Conservation (phyloP, 1,140 invertebrate species). For the Eurosta solidaginis region DNA sequence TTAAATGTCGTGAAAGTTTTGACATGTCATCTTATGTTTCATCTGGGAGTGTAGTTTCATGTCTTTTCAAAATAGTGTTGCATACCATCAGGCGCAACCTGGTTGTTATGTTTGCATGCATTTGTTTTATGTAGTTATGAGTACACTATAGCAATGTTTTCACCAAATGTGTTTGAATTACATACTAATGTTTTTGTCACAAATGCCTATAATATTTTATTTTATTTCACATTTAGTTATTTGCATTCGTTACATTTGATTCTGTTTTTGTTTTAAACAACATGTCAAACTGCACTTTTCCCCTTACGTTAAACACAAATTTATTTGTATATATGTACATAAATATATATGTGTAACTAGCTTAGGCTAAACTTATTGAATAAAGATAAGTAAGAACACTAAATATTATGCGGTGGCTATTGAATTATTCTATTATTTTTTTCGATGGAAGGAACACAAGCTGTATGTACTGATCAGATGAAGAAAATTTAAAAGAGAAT, state of each 20-base stretch:
- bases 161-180: neutral
- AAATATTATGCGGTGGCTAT: too few relatives aligned
- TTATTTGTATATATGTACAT: too few relatives aligned
- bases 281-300: neutral
- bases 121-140: neutral
- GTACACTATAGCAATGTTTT: neutral
- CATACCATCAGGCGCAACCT: neutral
- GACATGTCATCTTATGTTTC: constrained; percentile 1
- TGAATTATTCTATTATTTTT: too few relatives aligned
- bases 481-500: too few relatives aligned
- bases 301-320: too few relatives aligned
- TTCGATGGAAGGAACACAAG: too few relatives aligned
- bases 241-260: too few relatives aligned
- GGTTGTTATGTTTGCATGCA: neutral
- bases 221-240: neutral
- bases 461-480: too few relatives aligned
- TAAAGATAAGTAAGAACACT: too few relatives aligned
- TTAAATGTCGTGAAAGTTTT: constrained; percentile 16
- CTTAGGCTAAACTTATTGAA: too few relatives aligned
- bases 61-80: neutral
- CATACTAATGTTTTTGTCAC: neutral
- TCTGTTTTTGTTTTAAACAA: neutral
- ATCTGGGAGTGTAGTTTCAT: neutral
- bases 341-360: too few relatives aligned
- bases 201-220: neutral